Percentiles rank a stretch among this genome's conserved stretches.
These are phyloP conservation scores for Norana najaformis DNA, from an alignment of 2,888 invertebrate species.

Conservation along the genomic window DNA sequence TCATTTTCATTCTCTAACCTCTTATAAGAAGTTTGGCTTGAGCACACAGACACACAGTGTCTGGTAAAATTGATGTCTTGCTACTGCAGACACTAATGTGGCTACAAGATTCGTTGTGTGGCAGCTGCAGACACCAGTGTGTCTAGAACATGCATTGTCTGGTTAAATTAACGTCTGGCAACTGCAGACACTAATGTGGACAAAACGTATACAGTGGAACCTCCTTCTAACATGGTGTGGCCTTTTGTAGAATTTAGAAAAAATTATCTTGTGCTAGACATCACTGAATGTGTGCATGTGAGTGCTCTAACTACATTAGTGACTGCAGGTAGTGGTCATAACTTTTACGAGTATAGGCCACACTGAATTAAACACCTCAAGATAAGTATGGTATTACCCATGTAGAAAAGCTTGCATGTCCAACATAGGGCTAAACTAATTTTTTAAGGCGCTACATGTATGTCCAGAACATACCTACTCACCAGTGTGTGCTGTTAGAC, in stretches of 20 bases:
- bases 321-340: background rate
- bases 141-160: too few species aligned
- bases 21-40: background rate
- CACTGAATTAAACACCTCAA: background rate
- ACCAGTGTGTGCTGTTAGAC: too few species aligned
- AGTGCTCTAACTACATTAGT: background rate
- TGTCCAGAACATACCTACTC: too few species aligned
- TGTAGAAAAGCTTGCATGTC: background rate
- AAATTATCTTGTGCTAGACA: background rate
- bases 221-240: background rate
- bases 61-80: background rate
- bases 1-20: background rate
- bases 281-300: background rate
- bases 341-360: background rate
- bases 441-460: too few species aligned
- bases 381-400: background rate
- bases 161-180: background rate
- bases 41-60: background rate
- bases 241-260: background rate
- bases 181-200: too few species aligned
- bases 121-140: background rate
- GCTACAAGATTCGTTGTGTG: too few species aligned
- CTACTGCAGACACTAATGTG: background rate
- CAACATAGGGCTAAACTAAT: too few species aligned
- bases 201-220: too few species aligned